Base-by-base conservation (phyloP, 2,113 vertebrate genomes). In the Thalassarche chlororhynchos region DNA sequence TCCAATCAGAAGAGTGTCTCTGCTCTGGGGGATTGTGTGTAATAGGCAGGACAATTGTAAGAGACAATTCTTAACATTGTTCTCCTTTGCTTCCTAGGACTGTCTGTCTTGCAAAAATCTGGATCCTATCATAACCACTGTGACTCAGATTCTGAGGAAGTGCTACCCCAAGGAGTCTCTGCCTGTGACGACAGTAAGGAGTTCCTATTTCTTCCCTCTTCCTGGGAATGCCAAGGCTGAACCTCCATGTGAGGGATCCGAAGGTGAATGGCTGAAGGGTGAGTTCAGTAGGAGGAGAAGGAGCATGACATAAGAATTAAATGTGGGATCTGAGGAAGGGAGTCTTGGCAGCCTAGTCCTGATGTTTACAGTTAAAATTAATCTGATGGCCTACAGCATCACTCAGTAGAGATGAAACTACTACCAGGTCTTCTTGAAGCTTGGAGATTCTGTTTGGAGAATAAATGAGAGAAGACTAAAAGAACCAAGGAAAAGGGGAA, bases 71-170 rank as follows among this genome's bases (percentile, higher is more conserved):
- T 83, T 44, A 74, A 60, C 49, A 5, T 24, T 46, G 7, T 44
- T 91, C 24, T 94, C 46, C 34, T 71, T 65, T 96, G n/a, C 12
- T 88, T 62, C 62, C 32, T 95, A 99, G 99, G 98, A 95, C 49
- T 98, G 97, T 86, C 90, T 99, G 62, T 90, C 93, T 36, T 98
- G 84, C 71, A 98, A 96, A 89, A 96, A 51, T 51, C 49, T 98
- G 69, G 98, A 99, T 89, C 96, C 98, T 14, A 70, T 99, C 36
- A 71, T 98, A 81, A 98, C 97, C 26, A 89, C 95, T 1, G 97
- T 84, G 0, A 95, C 98, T 61, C 99, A 99, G 92, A 98, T 99
- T 90, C 98, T 99, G 96, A 98, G 99, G 71, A 99, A 98, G 42
- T 99, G 99, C 74, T 97, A 98, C 61, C 99, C 99, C 10, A 99